These are phyloP conservation scores for Microplitis demolitor DNA, from an alignment of 1,140 invertebrate genomes.

Conservation along the genomic window DNA sequence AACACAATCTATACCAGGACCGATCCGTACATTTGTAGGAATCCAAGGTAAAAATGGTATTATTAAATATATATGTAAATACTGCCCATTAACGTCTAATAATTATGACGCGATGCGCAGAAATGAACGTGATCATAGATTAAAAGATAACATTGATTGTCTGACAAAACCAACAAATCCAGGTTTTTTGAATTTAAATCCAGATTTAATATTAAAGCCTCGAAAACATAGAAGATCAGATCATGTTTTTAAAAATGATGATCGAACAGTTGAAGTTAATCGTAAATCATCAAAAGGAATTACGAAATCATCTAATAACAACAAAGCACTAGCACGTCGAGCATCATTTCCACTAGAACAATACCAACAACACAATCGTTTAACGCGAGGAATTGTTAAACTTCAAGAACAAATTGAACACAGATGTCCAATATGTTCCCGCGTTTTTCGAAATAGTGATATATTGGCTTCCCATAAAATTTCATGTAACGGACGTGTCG, in stretches of 20 bases:
- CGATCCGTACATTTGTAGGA: too few species aligned
- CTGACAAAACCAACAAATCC: background rate
- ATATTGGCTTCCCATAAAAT: slow-evolving; percentile 46
- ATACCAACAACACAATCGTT: background rate
- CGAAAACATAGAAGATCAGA: too few species aligned
- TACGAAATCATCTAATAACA: slow-evolving; percentile 7
- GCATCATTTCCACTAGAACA: background rate
- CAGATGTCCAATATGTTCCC: slow-evolving; percentile 37
- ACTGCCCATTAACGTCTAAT: background rate
- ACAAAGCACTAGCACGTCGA: background rate
- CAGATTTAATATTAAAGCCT: too few species aligned
- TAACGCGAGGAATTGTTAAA: slow-evolving; percentile 6
- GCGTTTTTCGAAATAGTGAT: slow-evolving; percentile 48
- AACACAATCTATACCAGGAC: too few species aligned
- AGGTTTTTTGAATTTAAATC: too few species aligned
- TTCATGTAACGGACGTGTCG: slow-evolving; percentile 36
- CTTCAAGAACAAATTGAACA: background rate
- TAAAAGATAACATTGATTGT: background rate
- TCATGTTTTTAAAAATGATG: slow-evolving; percentile 4
- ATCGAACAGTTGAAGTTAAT: background rate
- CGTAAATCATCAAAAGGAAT: background rate
- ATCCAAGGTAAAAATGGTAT: too few species aligned
- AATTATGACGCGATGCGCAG: background rate
- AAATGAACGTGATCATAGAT: background rate
- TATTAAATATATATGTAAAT: background rate